Evolutionary conservation across 2,797 vertebrate species (phyloP), one percentile per base, ranked within the genome.

Genomic region (Sebastes glaucus): DNA sequence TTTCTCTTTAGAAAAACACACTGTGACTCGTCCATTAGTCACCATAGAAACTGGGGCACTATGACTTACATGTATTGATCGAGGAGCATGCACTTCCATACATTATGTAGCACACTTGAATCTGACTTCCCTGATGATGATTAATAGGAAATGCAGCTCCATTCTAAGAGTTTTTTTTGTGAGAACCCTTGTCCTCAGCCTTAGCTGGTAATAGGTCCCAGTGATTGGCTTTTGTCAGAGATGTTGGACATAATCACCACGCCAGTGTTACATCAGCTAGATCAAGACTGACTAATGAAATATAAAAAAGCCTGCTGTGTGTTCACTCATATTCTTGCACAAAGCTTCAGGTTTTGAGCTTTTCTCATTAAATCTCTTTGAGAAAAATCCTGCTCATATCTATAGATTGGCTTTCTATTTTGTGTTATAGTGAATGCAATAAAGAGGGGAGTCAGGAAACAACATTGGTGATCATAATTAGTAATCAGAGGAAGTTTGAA

Each of bases 141-240:
- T 71, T 57, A 63, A 52, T 13, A 22, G 52, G 10, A 79, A 66
- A 70, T 52, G 20, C 16, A 68, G 42, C n/a, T 5, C 27, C 18
- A 33, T 10, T 27, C 42, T 33, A 18, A n/a, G 25, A 49, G 23
- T 4, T 77, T 42, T 69, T 62, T 11, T 57, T 60, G 83, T 74
- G 61, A 64, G 9, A 74, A 35, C n/a, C 11, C n/a, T 82, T 66
- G 28, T 71, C 22, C 30, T 35, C 23, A 64, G n/a, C 42, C 5
- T 59, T 14, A 27, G 16, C 61, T 14, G 67, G 5, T 69, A 79
- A 80, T 49, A 71, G 25, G 52, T 30, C 27, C 22, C 10, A 9
- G 30, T 74, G 68, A 82, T 71, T 85, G 71, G 56, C 49, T 82
- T 78, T 66, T 67, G 74, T 82, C 35, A 52, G 55, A 72, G 11